Base-by-base conservation (phyloP, 2,797 vertebrate genomes). In the Melopsittacus undulatus region DNA sequence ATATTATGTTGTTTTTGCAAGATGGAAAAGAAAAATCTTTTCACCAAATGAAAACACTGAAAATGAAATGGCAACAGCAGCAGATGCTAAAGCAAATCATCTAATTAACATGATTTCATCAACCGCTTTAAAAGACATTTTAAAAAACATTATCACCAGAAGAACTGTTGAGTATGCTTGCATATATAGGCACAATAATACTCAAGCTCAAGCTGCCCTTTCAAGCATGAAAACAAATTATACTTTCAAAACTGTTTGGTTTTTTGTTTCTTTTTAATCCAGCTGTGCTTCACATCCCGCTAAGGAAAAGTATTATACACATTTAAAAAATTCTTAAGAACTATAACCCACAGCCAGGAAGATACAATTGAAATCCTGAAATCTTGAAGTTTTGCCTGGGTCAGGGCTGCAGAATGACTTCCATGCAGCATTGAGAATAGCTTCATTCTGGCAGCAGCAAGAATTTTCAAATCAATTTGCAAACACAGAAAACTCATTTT, bases 81-180 rank as follows among this genome's bases (percentile, higher is more conserved):
- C 95, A 95, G 75, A 92, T 97, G 91, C 82, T 81, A 83, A 94
- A 95, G 69, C 67, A 95, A 89, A 92, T 94, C 29, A 89, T 92
- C 69, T 95, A 95, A 91, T 94, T 94, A 96, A 83, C 88, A 94
- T 77, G 18, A 95, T 91, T 96, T 94, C 81, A 94, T 89, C 87
- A 93, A 84, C 61, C 6, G 0, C 87, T 97, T 92, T 56, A 94
- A 94, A 96, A 91, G 63, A 68, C 45, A 86, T 90, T 96, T 90
- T 9, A 83, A 94, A 94, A 91, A 79, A 67, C 90, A 89, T 45
- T 87, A 63, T 79, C 89, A 95, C 91, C 67, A 92, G 89, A 91
- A 96, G 92, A 94, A 94, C 66, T 0, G 15, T 86, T 94, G 95
- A 73, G 92, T 92, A 79, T 42, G 20, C 67, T 95, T 90, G 70